Base-by-base conservation (phyloP, 2,113 vertebrate genomes). In the Otis tarda region DNA sequence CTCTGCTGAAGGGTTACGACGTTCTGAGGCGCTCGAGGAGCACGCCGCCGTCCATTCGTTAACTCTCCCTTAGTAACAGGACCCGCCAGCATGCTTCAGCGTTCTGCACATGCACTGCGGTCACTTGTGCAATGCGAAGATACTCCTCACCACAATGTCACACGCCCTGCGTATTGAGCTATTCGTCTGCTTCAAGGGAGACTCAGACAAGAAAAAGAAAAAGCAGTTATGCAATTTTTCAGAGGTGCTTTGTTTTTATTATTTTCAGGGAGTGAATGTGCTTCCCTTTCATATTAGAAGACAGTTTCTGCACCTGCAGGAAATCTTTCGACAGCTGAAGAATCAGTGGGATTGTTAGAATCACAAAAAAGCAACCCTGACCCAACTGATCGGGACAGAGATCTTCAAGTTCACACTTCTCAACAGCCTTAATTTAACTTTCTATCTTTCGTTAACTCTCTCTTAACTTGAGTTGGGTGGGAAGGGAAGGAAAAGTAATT, bases 21-120 rank as follows among this genome's bases (percentile, higher is more conserved):
- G 7, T 4, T 7, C 30, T 33, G 30, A 83, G 47, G 49, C 33
- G 31, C 43, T 7, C 39, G 7, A 0, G 3, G 60, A 83, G 35
- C 50, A 43, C 0, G 0, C n/a, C 6, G 6, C 0, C 27, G 20
- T 6, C 33, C 21, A 45, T 60, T 69, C 43, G 39, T 19, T 67
- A 79, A 31, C 9, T 55, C 35, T 9, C 10, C 30, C 77, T 33
- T 25, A 57, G 8, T 4, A 81, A 16, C 6, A 52, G 12, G 55
- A 16, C 27, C 17, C 10, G 37, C 65, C 30, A 39, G 19, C 14
- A 4, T 12, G 33, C 37, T 75, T 31, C 39, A 90, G 83, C 31
- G 35, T 41, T 77, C 33, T 70, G 35, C 41, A 57, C 37, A 39
- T 59, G 45, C 53, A 56, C 8, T 65, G 25, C n/a, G 63, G 65